phyloP scores from a whole-genome alignment of 2,113 vertebrate genomes.

The Aix galericulata region DNA sequence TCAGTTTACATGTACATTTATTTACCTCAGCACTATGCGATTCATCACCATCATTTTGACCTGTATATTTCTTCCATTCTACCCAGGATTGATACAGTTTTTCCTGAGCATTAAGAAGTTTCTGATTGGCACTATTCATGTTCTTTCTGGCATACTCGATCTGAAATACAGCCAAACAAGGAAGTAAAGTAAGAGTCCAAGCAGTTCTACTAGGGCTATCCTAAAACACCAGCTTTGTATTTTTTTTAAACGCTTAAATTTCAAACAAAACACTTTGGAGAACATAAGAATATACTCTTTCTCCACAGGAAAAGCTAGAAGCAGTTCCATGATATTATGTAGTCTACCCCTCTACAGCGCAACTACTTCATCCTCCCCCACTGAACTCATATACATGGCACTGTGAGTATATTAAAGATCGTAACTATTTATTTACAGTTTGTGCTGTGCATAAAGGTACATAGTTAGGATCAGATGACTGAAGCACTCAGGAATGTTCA shows the following conservation, averaged over 20 bases:
- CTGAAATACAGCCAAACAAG: constrained; percentile 73
- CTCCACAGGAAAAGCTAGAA: not conserved
- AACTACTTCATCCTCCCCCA: not conserved
- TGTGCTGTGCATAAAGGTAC: not conserved
- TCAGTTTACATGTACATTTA: not conserved
- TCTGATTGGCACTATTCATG: constrained; percentile 84
- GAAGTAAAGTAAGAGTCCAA: not conserved
- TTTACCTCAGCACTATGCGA: constrained; percentile 82
- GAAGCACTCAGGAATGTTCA: not conserved
- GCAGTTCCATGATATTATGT: not conserved
- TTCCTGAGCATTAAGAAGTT: constrained; percentile 80
- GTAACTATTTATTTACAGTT: not conserved
- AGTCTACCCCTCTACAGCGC: not conserved
- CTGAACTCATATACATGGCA: not conserved
- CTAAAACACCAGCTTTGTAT: not conserved
- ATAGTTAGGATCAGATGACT: not conserved
- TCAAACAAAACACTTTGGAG: not conserved
- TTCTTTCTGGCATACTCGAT: constrained; percentile 89
- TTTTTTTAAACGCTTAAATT: not conserved
- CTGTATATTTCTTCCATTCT: constrained; percentile 80
- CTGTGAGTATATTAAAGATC: not conserved
- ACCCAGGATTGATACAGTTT: constrained; percentile 80
- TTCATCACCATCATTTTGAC: constrained; percentile 69
- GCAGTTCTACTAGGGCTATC: not conserved
- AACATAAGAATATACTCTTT: not conserved